A percentile compares a stretch with the other conserved stretches of the same genome.
phyloP scores from a whole-genome alignment of 2,113 vertebrate species.

The Bos indicus region DNA sequence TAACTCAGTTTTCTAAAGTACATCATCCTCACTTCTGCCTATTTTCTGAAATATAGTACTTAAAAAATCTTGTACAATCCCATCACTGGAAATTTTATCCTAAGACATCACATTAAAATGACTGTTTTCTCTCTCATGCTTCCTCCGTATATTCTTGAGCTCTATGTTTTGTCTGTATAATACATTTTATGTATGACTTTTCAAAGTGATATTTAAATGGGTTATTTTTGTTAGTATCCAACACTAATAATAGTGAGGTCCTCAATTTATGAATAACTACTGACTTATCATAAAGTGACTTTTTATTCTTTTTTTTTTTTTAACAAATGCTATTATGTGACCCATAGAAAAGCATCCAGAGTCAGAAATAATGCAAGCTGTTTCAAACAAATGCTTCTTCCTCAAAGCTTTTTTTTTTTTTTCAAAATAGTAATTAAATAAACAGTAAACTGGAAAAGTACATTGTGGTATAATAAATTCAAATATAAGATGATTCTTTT shows the following conservation, averaged over 20 bases:
- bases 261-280: neutral
- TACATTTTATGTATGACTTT: neutral
- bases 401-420: neutral
- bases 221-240: neutral
- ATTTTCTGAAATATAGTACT: neutral
- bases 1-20: neutral
- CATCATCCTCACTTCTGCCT: neutral
- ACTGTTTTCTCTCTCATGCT: neutral
- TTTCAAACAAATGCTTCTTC: neutral
- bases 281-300: neutral
- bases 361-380: neutral
- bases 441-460: neutral
- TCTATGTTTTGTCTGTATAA: neutral
- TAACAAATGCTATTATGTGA: neutral
- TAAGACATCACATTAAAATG: neutral
- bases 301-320: neutral
- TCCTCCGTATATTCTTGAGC: neutral
- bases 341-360: neutral
- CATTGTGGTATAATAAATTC: neutral
- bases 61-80: neutral
- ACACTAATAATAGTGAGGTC: neutral
- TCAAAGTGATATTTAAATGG: neutral
- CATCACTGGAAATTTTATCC: constrained; percentile 3
- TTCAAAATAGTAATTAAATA: neutral
- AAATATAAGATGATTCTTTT: neutral